These are phyloP conservation scores for Drosophila punjabiensis DNA, from an alignment of 1,140 invertebrate genomes.

Conservation along the genomic window DNA sequence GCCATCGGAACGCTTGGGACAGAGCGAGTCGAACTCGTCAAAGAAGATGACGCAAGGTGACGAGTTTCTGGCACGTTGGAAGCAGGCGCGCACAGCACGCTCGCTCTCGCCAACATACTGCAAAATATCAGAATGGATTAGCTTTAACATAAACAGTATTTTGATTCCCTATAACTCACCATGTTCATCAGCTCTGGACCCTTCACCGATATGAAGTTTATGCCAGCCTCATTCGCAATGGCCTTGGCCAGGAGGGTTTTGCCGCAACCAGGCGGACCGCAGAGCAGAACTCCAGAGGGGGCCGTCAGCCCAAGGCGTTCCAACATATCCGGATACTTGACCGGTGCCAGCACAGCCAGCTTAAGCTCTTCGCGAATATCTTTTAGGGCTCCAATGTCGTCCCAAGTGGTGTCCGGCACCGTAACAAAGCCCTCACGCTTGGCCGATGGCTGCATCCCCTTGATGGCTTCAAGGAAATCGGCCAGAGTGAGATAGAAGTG, in stretches of 20 bases:
- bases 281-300: slow-evolving; percentile 95
- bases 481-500: slow-evolving; percentile 89
- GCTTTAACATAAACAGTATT: too few relatives aligned
- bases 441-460: slow-evolving; percentile 95
- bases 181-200: slow-evolving; percentile 98
- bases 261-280: slow-evolving; percentile 96
- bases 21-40: slow-evolving; percentile 99
- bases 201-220: slow-evolving; percentile 99
- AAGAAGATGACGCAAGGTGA: slow-evolving; percentile 99
- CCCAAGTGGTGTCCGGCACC: slow-evolving; percentile 98
- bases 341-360: slow-evolving; percentile 96
- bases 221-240: slow-evolving; percentile 97
- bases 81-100: slow-evolving; percentile 96
- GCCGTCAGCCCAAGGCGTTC: slow-evolving; percentile 91
- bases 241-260: slow-evolving; percentile 97
- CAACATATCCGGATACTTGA: slow-evolving; percentile 93
- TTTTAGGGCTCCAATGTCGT: slow-evolving; percentile 96
- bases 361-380: slow-evolving; percentile 96
- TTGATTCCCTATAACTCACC: slow-evolving; percentile 86
- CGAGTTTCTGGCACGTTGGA: slow-evolving; percentile 96
- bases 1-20: slow-evolving; percentile 93
- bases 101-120: slow-evolving; percentile 99
- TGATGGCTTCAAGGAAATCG: slow-evolving; percentile 93
- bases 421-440: slow-evolving; percentile 99
- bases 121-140: neutral